Base-by-base conservation (phyloP, 1,140 invertebrate species). In the Solenopsis invicta region DNA sequence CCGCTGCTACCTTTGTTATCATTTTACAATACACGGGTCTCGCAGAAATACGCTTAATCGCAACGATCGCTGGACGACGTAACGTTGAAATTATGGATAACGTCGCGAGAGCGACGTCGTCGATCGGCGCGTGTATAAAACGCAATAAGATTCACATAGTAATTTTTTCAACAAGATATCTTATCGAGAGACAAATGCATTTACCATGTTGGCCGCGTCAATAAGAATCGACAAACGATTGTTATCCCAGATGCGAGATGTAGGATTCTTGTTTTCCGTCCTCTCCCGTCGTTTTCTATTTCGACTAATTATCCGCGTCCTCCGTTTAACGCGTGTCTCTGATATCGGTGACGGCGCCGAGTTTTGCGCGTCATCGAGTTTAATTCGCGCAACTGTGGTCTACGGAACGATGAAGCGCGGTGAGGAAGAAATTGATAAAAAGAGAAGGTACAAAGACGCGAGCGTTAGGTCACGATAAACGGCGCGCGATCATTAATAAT, bases 401-500 rank as follows among this genome's bases (percentile, higher is more conserved):
- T 54, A 54, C 59, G 29, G 62, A 62, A 45, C 37, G 52, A n/a
- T 50, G 24, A 10, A 2, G 48, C 0, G n/a, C 61, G 29, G 18
- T 16, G 8, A 61, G 8, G 37, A 16, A 24, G 37, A 8, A 16
- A n/a, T 56, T 6, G 56, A 21, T 37, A 64, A 48, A 29, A 62
- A 56, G 37, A 16, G 37, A 13, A 16, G n/a, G 12, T 4, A 41
- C 29, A 21, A 37, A 69, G 74, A 78, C 54, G 56, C 41, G 64
- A 12, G 48, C 18, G 62, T 74, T 13, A 50, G 54, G 34, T 29
- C 41, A 56, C 29, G 87, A 52, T 56, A 34, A 56, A 59, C 37
- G 10, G 41, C 50, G n/a, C 56, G 48, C 81, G 86, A 91, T 94
- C 93, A 93, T 94, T 94, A 94, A 94, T 94, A 94, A 94, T 90